phyloP scores from a whole-genome alignment of 2,888 invertebrate species.

The Ethmia dodecea region DNA sequence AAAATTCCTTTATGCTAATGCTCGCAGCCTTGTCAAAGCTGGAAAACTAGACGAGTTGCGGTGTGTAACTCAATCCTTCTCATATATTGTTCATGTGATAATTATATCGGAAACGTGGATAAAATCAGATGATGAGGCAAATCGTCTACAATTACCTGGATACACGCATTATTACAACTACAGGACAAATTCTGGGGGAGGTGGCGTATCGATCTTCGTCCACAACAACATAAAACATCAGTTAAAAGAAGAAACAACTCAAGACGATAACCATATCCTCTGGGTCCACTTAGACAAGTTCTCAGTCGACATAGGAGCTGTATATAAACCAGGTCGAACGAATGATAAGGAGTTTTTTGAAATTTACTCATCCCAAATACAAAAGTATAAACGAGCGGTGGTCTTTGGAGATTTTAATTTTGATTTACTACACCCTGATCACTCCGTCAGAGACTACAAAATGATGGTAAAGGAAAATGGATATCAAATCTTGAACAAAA shows the following conservation, averaged over 20 bases:
- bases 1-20: no score
- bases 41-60: no score
- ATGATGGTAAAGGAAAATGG: constrained; percentile 7
- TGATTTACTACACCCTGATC: not conserved
- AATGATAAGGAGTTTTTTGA: no score
- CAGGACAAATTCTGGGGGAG: no score
- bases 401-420: not conserved
- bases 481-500: constrained; percentile 13
- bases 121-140: no score
- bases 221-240: constrained; percentile 6
- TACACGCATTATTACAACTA: no score
- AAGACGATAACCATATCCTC: constrained; percentile 11
- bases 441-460: not conserved
- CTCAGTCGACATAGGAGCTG: constrained; percentile 7
- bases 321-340: constrained; percentile 9
- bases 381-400: not conserved
- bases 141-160: no score
- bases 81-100: no score
- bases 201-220: no score
- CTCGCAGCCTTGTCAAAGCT: no score
- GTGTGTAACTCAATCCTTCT: no score
- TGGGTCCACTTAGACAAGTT: constrained; percentile 11
- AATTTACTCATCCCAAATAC: not conserved
- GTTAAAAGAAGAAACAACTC: constrained; percentile 5
- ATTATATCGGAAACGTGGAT: no score